phyloP scores from a whole-genome alignment of 2,797 vertebrate species.

The Chelmon rostratus region DNA sequence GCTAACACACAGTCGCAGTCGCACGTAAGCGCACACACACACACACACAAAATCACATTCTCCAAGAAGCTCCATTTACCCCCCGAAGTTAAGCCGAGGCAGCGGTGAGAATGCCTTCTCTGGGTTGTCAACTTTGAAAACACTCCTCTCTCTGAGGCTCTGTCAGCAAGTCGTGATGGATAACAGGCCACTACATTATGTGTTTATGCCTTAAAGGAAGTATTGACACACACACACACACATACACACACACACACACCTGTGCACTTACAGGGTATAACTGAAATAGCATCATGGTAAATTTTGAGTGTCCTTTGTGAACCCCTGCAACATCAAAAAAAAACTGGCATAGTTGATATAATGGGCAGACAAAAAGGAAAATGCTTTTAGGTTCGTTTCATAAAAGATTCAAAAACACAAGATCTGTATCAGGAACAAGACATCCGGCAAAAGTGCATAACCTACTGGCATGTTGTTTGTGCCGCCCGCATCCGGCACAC shows the following conservation, averaged over 20 bases:
- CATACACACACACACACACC: no score
- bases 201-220: slow-evolving; percentile 49
- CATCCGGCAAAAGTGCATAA: slow-evolving; percentile 25
- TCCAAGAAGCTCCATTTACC: slow-evolving; percentile 56
- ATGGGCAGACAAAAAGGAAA: slow-evolving; percentile 22
- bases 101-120: slow-evolving; percentile 39
- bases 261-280: not conserved
- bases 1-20: slow-evolving; percentile 12
- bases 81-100: slow-evolving; percentile 58
- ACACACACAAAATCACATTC: slow-evolving; percentile 14
- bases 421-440: slow-evolving; percentile 34
- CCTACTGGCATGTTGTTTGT: slow-evolving; percentile 30
- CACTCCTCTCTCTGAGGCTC: slow-evolving; percentile 41
- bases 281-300: not conserved
- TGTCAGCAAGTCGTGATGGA: slow-evolving; percentile 58
- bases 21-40: slow-evolving; percentile 4
- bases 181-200: slow-evolving; percentile 42
- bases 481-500: slow-evolving; percentile 12
- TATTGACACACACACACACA: not conserved
- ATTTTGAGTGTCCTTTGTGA: not conserved
- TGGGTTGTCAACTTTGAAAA: slow-evolving; percentile 62
- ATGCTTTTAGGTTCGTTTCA: slow-evolving; percentile 39
- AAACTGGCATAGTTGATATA: not conserved
- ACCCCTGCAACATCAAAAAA: slow-evolving; percentile 1
- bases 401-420: slow-evolving; percentile 52